Conservation (phyloP, 1,140 invertebrate species). For the Camponotus pennsylvanicus region DNA sequence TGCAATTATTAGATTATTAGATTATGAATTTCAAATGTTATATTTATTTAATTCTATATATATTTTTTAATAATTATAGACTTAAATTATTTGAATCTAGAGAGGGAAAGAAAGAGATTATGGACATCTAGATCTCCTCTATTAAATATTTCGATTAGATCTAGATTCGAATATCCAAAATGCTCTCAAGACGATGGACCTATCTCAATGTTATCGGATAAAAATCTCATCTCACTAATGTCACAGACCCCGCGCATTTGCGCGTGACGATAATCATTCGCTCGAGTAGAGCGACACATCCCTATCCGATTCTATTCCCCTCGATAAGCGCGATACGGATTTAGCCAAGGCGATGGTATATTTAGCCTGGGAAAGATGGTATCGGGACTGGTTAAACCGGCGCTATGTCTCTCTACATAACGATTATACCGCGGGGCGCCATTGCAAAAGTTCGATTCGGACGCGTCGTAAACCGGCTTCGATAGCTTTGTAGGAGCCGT, state of each 20-base stretch:
- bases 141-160: background rate
- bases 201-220: background rate
- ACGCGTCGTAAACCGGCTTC: constrained; percentile 78
- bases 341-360: constrained; percentile 78
- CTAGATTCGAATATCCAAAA: background rate
- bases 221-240: background rate
- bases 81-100: no score
- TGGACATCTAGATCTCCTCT: background rate
- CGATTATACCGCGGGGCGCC: constrained; percentile 76
- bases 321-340: constrained; percentile 76
- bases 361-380: constrained; percentile 81
- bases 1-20: background rate
- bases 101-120: no score
- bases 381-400: constrained; percentile 82
- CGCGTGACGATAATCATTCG: background rate
- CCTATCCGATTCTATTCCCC: constrained; percentile 66
- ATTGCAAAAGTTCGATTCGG: constrained; percentile 78
- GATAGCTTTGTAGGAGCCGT: constrained; percentile 75
- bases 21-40: background rate
- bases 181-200: no score
- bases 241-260: background rate
- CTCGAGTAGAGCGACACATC: constrained; percentile 16
- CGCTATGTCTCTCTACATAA: constrained; percentile 77
- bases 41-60: no score
- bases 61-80: no score